phyloP scores from a whole-genome alignment of 1,140 invertebrate genomes.

The Hesperophylax magnus region DNA sequence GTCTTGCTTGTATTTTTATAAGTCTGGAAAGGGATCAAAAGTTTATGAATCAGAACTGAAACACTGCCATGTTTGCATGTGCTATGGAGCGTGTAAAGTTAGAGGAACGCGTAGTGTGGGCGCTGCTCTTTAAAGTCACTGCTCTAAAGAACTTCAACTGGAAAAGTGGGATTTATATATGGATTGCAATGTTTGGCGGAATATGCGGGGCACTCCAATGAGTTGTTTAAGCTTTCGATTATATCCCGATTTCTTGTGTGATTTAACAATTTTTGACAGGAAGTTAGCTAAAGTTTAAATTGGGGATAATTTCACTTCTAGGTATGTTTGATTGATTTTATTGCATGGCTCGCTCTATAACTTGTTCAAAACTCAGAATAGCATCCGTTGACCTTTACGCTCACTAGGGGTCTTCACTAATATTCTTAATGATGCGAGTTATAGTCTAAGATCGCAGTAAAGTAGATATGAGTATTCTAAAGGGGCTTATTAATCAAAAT shows the following conservation, averaged over 20 bases:
- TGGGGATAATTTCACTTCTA: no score
- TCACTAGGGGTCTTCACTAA: no score
- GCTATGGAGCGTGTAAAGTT: slow-evolving; percentile 25
- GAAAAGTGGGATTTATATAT: neutral
- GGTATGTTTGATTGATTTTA: no score
- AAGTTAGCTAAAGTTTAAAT: neutral
- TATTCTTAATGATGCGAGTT: no score
- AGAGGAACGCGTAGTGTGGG: neutral
- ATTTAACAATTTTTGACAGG: neutral
- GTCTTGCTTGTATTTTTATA: slow-evolving; percentile 42
- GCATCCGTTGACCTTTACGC: no score
- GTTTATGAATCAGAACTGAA: slow-evolving; percentile 49
- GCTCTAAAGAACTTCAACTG: slow-evolving; percentile 13
- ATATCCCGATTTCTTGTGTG: neutral
- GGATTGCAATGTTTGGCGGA: slow-evolving; percentile 2
- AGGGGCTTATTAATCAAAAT: no score
- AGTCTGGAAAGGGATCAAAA: slow-evolving; percentile 38
- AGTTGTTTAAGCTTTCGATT: neutral
- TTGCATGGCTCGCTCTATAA: no score
- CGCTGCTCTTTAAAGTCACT: slow-evolving; percentile 26
- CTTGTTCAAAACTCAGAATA: no score
- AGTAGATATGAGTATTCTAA: no score
- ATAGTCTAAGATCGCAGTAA: no score
- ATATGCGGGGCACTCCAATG: neutral
- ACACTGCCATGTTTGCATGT: slow-evolving; percentile 21